Evolutionary conservation across 1,140 invertebrate genomes (phyloP).

Genomic region (Drosophila prosaltans): DNA sequence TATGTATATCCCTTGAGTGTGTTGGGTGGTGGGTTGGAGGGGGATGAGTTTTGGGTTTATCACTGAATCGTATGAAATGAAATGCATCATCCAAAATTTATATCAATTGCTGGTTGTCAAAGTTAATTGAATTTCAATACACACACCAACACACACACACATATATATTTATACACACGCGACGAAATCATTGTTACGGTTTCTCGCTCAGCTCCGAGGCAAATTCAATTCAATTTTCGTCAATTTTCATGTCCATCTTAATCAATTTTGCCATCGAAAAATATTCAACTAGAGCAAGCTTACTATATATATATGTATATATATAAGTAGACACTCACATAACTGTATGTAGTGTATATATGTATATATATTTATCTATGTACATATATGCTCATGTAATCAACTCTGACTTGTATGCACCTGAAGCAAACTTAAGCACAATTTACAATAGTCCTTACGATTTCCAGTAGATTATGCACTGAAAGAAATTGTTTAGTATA

Average conservation of each 20-base stretch:
- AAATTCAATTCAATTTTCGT: slow-evolving; percentile 14
- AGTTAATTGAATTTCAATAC: slow-evolving; percentile 50
- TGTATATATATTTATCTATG: background rate
- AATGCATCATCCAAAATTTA: slow-evolving; percentile 54
- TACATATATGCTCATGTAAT: background rate
- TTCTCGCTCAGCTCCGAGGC: slow-evolving; percentile 8
- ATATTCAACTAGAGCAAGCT: background rate
- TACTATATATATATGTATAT: background rate
- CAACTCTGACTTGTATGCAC: slow-evolving; percentile 9
- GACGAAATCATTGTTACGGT: slow-evolving; percentile 5
- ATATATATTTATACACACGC: background rate
- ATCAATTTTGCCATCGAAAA: slow-evolving; percentile 8
- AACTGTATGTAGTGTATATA: background rate
- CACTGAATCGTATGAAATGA: slow-evolving; percentile 6
- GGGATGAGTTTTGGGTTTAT: background rate
- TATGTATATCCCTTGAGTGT: slow-evolving; percentile 5
- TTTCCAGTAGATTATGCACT: background rate
- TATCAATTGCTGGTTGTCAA: slow-evolving; percentile 49
- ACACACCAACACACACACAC: slow-evolving; percentile 7
- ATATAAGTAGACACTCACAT: background rate
- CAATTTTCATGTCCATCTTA: slow-evolving; percentile 14
- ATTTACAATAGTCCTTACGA: background rate
- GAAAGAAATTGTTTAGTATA: background rate
- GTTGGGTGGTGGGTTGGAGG: background rate
- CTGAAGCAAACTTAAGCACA: background rate